Evolutionary conservation across 2,113 vertebrate genomes (phyloP), one percentile per base, ranked within the genome.

Genomic region (Channa argus): DNA sequence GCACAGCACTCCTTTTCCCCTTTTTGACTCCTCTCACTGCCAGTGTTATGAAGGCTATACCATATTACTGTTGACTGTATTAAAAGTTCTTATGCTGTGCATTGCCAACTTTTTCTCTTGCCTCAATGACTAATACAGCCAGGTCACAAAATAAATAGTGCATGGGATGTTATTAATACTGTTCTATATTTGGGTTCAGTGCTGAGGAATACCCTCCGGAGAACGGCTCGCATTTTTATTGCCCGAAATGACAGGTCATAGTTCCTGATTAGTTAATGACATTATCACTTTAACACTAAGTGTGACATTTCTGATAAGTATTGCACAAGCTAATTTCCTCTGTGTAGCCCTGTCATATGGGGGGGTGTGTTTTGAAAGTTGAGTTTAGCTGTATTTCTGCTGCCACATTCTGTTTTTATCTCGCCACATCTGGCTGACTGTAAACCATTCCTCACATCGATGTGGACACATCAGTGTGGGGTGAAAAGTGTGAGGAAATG

Each of bases 261-360:
- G 8, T 13, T 15, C 61, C 7, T 41, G 4, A 14, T 47, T 15
- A 37, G 9, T 56, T 2, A 58, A 56, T 14, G 24, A 6, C 39
- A 34, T 51, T 13, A 33, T 34, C 10, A 38, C 33, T 11, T 2
- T 47, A 3, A 12, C 24, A 0, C 4, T 1, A 1, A n/a, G 59
- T 51, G 12, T 58, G 74, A 71, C 39, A 62, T 46, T 71, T 54
- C 34, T 49, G 14, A 53, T 69, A n/a, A 54, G 12, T 70, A 33
- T 82, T 72, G 59, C 78, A 44, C 54, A 60, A 63, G 2, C 10
- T 36, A 0, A 58, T 63, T 79, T 86, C 74, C 71, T 66, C 47
- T 15, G 2, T 15, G 37, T 11, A 3, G 52, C 41, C 14, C 9
- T 33, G 9, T 41, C 12, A 49, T 39, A 14, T 2, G 5, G 1